Conservation (phyloP, 2,797 vertebrate species). For the Leptatherina wallacei region DNA sequence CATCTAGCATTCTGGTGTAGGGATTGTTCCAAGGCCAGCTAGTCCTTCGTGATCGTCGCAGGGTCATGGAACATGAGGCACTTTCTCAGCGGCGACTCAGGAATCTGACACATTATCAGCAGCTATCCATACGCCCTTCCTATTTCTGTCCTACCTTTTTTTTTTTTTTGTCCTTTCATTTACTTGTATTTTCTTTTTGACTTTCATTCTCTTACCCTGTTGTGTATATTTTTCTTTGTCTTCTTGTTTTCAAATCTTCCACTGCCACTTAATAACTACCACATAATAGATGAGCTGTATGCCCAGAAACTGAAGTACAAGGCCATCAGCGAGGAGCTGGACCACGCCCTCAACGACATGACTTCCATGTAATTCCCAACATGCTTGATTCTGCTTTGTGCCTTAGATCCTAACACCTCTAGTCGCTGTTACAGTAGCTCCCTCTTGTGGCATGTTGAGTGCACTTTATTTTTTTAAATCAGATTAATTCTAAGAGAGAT, state of each 20-base stretch:
- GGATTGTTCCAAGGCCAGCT: conserved; percentile 46
- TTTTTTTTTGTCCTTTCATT: conserved; percentile 32
- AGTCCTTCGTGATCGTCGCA: conserved; percentile 33
- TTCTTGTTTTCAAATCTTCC: conserved; percentile 22
- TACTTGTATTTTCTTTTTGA: conserved; percentile 17
- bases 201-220: conserved; percentile 26
- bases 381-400: conserved; percentile 57
- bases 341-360: conserved; percentile 99
- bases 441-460: conserved; percentile 66
- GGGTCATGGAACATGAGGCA: conserved; percentile 56
- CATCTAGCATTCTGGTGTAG: conserved; percentile 42
- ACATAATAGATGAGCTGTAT: conserved; percentile 95
- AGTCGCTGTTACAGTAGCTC: conserved; percentile 43
- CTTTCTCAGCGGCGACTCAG: conserved; percentile 72
- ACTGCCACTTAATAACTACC: conserved; percentile 62
- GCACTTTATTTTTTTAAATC: conserved; percentile 13
- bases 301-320: conserved; percentile 99
- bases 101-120: conserved; percentile 73
- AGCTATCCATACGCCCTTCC: conserved; percentile 64
- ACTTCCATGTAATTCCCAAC: conserved; percentile 96
- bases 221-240: conserved; percentile 31
- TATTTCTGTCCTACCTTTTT: conserved; percentile 63
- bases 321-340: conserved; percentile 99
- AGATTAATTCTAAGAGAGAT: not conserved
- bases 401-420: conserved; percentile 14